Conservation (phyloP, 2,888 invertebrate genomes). For the Eupithecia abbreviata region DNA sequence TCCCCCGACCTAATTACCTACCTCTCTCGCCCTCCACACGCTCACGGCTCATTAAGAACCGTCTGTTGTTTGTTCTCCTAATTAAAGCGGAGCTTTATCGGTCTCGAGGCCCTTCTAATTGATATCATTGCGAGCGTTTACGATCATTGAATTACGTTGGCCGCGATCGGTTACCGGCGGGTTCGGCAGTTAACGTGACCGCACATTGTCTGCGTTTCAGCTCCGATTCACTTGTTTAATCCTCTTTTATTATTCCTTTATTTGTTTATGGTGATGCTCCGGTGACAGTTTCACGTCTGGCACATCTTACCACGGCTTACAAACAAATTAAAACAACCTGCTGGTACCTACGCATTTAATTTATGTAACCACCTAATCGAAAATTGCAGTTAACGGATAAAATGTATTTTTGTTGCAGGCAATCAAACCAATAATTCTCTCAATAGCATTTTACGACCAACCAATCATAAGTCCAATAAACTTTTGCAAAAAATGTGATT, state of each 20-base stretch:
- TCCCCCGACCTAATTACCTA: slow-evolving; percentile 79
- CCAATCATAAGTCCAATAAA: slow-evolving; percentile 58
- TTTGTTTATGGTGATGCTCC: slow-evolving; percentile 64
- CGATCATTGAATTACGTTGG: slow-evolving; percentile 81
- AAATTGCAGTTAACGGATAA: slow-evolving; percentile 5
- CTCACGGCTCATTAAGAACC: slow-evolving; percentile 81
- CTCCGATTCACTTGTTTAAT: slow-evolving; percentile 80
- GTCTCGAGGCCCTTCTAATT: slow-evolving; percentile 79
- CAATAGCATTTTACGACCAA: slow-evolving; percentile 47
- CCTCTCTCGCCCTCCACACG: slow-evolving; percentile 77
- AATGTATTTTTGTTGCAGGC: slow-evolving; percentile 5
- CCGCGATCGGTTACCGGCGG: slow-evolving; percentile 75
- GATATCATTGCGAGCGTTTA: slow-evolving; percentile 83
- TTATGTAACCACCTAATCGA: not conserved
- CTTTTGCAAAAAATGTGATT: slow-evolving; percentile 62
- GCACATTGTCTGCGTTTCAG: slow-evolving; percentile 76
- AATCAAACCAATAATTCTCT: slow-evolving; percentile 36
- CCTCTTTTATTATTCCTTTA: slow-evolving; percentile 74
- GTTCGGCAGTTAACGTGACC: slow-evolving; percentile 78
- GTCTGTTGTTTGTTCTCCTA: slow-evolving; percentile 83
- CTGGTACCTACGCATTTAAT: not conserved
- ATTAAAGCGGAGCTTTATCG: slow-evolving; percentile 83
- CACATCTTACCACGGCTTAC: not conserved
- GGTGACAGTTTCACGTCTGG: slow-evolving; percentile 17
- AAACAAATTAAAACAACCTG: not conserved